Evolutionary conservation across 2,113 vertebrate genomes (phyloP), one percentile per base, ranked within the genome.

Genomic region (Vidua chalybeata): DNA sequence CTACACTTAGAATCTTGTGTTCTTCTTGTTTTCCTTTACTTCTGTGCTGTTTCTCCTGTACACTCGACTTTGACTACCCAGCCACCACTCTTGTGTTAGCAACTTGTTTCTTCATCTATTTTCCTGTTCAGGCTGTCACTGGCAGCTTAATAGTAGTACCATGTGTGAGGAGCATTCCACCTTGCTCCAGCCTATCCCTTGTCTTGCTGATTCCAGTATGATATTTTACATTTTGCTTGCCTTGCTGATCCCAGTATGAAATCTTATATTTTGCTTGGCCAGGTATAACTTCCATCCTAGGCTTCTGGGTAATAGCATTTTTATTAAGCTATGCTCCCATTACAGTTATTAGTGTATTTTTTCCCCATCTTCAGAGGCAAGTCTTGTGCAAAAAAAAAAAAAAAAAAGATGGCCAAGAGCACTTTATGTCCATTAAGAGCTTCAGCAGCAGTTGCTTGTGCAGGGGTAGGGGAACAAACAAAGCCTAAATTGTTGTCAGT

Each of bases 41-140:
- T 59, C 39, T 75, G 33, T 79, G 22, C 10, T 11, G 14, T 78
- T 81, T 78, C 14, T 76, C 23, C 45, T 56, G 35, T 39, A 41
- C 28, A 13, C 21, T 88, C 0, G 4, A 12, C 13, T 71, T 69
- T 23, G 21, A 22, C 33, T 69, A 28, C 11, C 59, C 46, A 72
- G 30, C 48, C 28, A 58, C 11, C n/a, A 13, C 30, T 51, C 31
- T 45, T 45, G 30, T 56, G 27, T 37, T 63, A 74, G 43, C 62
- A 84, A 1, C 13, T 39, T 0, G 2, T 56, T 71, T 91, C 30
- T 81, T 80, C 2, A 0, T 51, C 20, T 45, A 0, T 71, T 88
- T 66, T 71, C 33, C 72, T 63, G 48, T 66, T 85, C 33, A 74
- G 11, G 31, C 51, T 85, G 41, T 46, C 45, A 55, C 11, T 23